These are phyloP conservation scores for Rhopalosiphum padi DNA, from an alignment of 1,140 invertebrate species.

Conservation along the genomic window DNA sequence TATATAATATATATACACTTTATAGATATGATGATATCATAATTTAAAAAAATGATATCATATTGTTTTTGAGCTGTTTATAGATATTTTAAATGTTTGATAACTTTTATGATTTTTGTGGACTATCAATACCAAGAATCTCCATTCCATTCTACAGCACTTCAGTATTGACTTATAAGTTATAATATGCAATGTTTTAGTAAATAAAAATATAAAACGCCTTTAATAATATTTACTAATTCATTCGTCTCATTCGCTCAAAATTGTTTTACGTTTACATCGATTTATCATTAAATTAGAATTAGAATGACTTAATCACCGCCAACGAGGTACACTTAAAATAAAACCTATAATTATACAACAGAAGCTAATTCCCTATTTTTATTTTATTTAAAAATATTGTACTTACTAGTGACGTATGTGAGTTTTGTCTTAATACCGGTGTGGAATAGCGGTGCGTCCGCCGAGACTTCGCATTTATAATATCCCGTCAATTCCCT, in stretches of 20 bases:
- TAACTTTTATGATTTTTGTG: too few relatives aligned
- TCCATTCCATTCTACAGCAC: too few relatives aligned
- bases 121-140: too few relatives aligned
- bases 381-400: background rate
- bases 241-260: background rate
- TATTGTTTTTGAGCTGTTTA: too few relatives aligned
- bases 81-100: too few relatives aligned
- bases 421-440: slow-evolving; percentile 63
- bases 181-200: too few relatives aligned
- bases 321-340: background rate
- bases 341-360: background rate
- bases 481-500: slow-evolving; percentile 70
- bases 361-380: background rate
- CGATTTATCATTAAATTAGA: background rate
- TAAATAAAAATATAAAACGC: too few relatives aligned
- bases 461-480: slow-evolving; percentile 84
- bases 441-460: slow-evolving; percentile 85
- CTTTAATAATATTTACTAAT: background rate
- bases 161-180: too few relatives aligned
- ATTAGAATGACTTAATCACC: background rate
- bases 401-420: slow-evolving; percentile 54
- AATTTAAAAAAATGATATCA: too few relatives aligned
- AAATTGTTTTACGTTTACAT: background rate
- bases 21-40: too few relatives aligned
- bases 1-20: background rate